phyloP scores from a whole-genome alignment of 2,888 invertebrate species.

The Stramonita haemastoma region DNA sequence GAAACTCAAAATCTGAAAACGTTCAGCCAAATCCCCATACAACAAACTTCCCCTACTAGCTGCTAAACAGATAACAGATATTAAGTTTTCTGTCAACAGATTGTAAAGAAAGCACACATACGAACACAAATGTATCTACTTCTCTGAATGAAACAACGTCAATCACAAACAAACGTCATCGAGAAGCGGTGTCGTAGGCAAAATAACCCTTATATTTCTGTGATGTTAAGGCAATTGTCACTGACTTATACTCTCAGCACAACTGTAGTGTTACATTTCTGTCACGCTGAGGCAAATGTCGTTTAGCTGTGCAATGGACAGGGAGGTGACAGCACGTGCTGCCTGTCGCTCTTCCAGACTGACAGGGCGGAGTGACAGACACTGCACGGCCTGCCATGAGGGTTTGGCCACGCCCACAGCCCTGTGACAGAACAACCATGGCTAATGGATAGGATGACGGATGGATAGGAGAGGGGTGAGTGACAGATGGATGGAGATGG shows the following conservation, averaged over 20 bases:
- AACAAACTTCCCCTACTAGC: too few species aligned
- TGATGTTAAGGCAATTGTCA: background rate
- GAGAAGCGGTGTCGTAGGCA: too few species aligned
- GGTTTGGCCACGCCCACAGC: slow-evolving; percentile 20
- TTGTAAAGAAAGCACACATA: too few species aligned
- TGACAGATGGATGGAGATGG: too few species aligned
- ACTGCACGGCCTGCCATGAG: slow-evolving; percentile 35
- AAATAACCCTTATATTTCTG: background rate
- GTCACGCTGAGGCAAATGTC: background rate
- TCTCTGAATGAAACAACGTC: too few species aligned
- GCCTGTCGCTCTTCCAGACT: slow-evolving; percentile 38
- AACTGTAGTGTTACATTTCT: background rate
- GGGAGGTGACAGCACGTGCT: background rate
- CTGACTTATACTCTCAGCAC: background rate
- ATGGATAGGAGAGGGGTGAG: background rate
- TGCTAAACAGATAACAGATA: too few species aligned
- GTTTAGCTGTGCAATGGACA: background rate
- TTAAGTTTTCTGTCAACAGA: too few species aligned
- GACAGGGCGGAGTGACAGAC: slow-evolving; percentile 39
- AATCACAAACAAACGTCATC: too few species aligned
- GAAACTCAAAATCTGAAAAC: too few species aligned
- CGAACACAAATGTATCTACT: too few species aligned
- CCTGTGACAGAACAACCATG: background rate
- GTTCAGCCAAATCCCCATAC: too few species aligned
- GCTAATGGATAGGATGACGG: background rate